A percentile compares a stretch with the other conserved stretches of the same genome.
Conservation (phyloP, 2,113 vertebrate genomes). For the Maccullochella peelii region DNA sequence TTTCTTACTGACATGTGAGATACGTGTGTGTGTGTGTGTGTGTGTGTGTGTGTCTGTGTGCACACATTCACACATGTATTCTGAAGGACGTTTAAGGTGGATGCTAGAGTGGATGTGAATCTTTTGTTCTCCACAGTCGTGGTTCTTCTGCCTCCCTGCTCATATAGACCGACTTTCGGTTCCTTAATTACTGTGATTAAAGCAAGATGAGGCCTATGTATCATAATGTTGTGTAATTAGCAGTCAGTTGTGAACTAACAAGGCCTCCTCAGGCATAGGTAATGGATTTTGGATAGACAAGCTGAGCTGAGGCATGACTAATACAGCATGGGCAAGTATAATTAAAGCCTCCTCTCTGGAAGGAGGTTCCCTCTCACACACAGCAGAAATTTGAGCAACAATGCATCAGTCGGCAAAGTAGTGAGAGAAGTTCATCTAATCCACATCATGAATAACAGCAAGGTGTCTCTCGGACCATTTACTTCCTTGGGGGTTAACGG, state of each 20-base stretch:
- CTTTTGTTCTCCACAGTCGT: conserved; percentile 57
- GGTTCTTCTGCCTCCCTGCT: conserved; percentile 50
- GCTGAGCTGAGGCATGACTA: conserved; percentile 75
- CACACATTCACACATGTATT: not conserved
- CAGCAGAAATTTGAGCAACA: conserved; percentile 19
- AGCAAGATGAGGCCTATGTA: conserved; percentile 73
- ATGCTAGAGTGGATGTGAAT: conserved; percentile 30
- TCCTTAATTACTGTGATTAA: conserved; percentile 78
- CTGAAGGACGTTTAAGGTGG: conserved; percentile 53
- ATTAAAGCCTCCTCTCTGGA: conserved; percentile 63
- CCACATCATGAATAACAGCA: conserved; percentile 20
- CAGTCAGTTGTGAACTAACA: conserved; percentile 75
- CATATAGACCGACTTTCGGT: conserved; percentile 62
- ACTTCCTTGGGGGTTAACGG: conserved; percentile 10
- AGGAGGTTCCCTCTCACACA: conserved; percentile 27
- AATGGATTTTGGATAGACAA: conserved; percentile 79
- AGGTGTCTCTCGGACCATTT: conserved; percentile 33
- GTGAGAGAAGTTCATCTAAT: conserved; percentile 33
- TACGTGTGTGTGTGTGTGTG: not conserved
- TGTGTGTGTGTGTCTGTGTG: not conserved
- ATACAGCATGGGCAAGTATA: conserved; percentile 65
- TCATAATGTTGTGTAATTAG: conserved; percentile 80
- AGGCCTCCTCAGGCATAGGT: conserved; percentile 78
- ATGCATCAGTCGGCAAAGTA: conserved; percentile 5
- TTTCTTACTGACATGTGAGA: conserved; percentile 53